Base-by-base conservation (phyloP, 2,888 invertebrate species). In the Pandemis heparana region DNA sequence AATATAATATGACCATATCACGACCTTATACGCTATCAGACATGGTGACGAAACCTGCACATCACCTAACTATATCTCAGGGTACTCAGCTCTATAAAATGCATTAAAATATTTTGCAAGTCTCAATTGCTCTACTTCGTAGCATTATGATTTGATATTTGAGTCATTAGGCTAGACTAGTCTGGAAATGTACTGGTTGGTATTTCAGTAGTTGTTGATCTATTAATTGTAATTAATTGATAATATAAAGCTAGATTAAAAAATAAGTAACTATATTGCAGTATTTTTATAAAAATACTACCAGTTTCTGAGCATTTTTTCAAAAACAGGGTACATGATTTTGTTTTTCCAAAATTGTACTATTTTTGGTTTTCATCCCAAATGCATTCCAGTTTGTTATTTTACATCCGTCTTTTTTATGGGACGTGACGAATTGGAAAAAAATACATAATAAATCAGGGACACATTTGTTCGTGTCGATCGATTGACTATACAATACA, bases 101-200 rank as follows among this genome's bases (percentile, higher is more conserved):
- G 32, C 68, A 65, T 65, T 65, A 65, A 46, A 51, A 38, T 65
- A 51, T 65, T 65, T 23, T 51, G 48, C 68, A 68, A 64, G 70
- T 71, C 56, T 38, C 64, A 64, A 73, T 16, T 9, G 73, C 63
- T 73, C 73, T 9, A 69, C 23, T 73, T 64, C 16, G 56, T 61
- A 73, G 68, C 62, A 63, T 60, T 51, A 69, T 61, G 41, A 66
- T 66, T 71, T 70, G 73, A 63, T 74, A 74, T 74, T 70, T 74
- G 60, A 70, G 41, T 63, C n/a, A 39, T 14, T 56, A 60, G 53
- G 23, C 16, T 74, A 61, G 74, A 41, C 69, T 53, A 32, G 23
- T 32, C 38, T 67, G 56, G 66, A 46, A 64, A 65, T 65, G 38
- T 53, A 65, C 74, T 74, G 8, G 69, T 65, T 74, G 74, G 38